Evolutionary conservation across 2,113 vertebrate species (phyloP).

Genomic region (Alouatta palliata): DNA sequence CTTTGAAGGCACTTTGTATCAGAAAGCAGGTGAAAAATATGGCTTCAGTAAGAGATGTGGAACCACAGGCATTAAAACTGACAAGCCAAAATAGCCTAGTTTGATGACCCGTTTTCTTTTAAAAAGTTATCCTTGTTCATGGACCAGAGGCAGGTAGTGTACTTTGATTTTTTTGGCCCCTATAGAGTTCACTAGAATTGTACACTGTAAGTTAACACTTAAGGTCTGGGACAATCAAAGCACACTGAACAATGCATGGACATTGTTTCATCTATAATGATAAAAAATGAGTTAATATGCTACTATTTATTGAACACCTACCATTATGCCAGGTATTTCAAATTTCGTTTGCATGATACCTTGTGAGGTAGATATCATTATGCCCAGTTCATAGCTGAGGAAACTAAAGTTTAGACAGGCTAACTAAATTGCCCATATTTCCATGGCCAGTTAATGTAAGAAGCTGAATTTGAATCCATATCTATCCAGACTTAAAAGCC

Average conservation of each 20-base stretch:
- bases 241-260: not conserved
- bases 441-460: not conserved
- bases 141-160: conserved; percentile 24
- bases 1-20: conserved; percentile 47
- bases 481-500: not conserved
- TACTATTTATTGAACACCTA: not conserved
- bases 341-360: not conserved
- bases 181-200: conserved; percentile 28
- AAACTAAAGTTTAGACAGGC: not conserved
- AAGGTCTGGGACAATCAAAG: conserved; percentile 30
- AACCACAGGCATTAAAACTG: conserved; percentile 54
- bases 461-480: not conserved
- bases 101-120: conserved; percentile 52
- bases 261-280: not conserved
- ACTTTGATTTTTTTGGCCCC: conserved; percentile 60
- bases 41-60: conserved; percentile 26
- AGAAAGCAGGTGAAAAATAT: not conserved
- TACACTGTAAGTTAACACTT: conserved; percentile 28
- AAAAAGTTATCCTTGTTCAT: conserved; percentile 54
- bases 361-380: not conserved
- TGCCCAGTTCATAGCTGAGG: not conserved
- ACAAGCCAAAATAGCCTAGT: conserved; percentile 47
- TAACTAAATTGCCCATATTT: not conserved
- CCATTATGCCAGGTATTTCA: not conserved
- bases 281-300: not conserved